Percentiles rank a stretch among this genome's conserved stretches.
Conservation (phyloP, 2,113 vertebrate genomes). For the Phrynosoma platyrhinos region DNA sequence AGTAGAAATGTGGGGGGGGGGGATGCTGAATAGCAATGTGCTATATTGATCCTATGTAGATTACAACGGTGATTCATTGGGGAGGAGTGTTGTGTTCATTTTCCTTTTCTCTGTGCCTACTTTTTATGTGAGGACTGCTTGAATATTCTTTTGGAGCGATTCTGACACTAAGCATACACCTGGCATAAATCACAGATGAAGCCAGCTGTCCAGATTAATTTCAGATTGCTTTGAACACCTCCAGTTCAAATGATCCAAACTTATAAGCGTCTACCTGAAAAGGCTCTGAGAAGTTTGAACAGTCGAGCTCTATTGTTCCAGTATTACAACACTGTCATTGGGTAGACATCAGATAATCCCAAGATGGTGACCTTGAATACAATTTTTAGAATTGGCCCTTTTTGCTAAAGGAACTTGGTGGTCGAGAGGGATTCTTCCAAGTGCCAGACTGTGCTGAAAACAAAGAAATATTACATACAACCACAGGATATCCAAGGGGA, state of each 20-base stretch:
- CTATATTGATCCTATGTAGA: constrained; percentile 53
- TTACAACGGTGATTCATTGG: constrained; percentile 45
- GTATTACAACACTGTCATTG: constrained; percentile 15
- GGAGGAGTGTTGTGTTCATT: neutral
- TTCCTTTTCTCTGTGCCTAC: neutral
- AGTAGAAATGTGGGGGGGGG: constrained; percentile 53
- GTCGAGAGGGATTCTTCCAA: constrained; percentile 6
- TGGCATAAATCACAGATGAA: constrained; percentile 47
- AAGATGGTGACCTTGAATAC: constrained; percentile 21
- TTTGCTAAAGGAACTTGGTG: neutral
- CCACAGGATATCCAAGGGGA: neutral
- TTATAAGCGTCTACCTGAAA: constrained; percentile 47
- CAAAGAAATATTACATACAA: neutral
- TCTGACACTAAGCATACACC: constrained; percentile 3
- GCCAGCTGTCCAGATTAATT: constrained; percentile 38
- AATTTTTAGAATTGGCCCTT: constrained; percentile 14
- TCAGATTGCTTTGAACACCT: constrained; percentile 50
- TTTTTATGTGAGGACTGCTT: constrained; percentile 20
- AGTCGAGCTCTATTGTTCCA: constrained; percentile 20
- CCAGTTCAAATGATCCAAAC: constrained; percentile 44
- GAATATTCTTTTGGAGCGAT: constrained; percentile 24
- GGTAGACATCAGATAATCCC: constrained; percentile 14
- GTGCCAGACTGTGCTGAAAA: neutral
- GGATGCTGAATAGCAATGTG: constrained; percentile 69
- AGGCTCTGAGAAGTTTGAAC: constrained; percentile 39